phyloP scores from a whole-genome alignment of 2,797 vertebrate species.

The Catamblyrhynchus diadema region DNA sequence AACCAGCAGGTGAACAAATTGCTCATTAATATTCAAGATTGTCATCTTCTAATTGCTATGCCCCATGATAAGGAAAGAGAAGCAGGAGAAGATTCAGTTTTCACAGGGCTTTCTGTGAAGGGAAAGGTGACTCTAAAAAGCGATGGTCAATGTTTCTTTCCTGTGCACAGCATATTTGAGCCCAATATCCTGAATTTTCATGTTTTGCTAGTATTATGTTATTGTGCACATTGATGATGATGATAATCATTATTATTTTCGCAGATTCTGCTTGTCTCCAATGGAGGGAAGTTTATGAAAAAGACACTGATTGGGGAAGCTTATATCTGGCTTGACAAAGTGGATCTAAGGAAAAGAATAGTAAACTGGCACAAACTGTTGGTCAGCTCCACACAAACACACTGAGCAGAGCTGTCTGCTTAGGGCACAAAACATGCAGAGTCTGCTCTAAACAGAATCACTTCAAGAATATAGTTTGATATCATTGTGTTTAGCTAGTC shows the following conservation, averaged over 20 bases:
- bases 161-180: neutral
- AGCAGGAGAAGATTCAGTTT: neutral
- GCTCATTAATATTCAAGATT: neutral
- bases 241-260: neutral
- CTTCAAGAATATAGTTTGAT: conserved; percentile 53
- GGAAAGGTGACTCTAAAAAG: neutral
- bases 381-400: conserved; percentile 87
- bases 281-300: conserved; percentile 98
- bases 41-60: neutral
- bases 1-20: neutral
- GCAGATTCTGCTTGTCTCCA: conserved; percentile 94
- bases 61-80: neutral
- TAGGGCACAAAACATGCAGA: conserved; percentile 49
- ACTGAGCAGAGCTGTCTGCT: conserved; percentile 75
- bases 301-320: conserved; percentile 98
- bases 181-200: neutral
- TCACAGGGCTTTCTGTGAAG: neutral
- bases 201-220: neutral
- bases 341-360: conserved; percentile 96
- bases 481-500: conserved; percentile 67
- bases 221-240: neutral
- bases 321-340: conserved; percentile 98
- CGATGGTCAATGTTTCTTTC: neutral
- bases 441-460: conserved; percentile 51
- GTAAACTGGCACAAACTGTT: conserved; percentile 99